Evolutionary conservation across 2,113 vertebrate species (phyloP).

Genomic region (Elanus axillaris): DNA sequence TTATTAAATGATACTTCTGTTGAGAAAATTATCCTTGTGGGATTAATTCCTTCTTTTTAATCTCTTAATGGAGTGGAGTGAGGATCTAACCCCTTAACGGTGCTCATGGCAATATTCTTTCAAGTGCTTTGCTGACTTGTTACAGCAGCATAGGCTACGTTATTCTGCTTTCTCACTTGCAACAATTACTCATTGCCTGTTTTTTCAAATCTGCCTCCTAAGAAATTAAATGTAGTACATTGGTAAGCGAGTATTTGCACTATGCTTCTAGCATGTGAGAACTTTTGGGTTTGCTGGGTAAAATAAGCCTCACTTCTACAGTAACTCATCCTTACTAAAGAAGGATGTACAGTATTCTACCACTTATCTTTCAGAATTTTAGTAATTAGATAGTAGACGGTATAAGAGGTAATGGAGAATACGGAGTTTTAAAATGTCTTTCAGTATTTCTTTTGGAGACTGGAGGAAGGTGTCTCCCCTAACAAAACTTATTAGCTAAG

Average conservation of each 20-base stretch:
- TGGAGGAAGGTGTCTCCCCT: not conserved
- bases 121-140: not conserved
- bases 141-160: not conserved
- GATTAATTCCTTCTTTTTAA: not conserved
- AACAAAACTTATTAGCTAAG: not conserved
- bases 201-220: not conserved
- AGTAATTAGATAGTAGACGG: not conserved
- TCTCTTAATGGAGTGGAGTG: not conserved
- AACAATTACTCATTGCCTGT: not conserved
- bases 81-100: not conserved
- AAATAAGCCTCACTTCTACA: not conserved
- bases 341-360: not conserved
- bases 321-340: not conserved
- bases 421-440: not conserved
- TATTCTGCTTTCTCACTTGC: not conserved
- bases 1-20: not conserved
- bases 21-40: not conserved
- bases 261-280: not conserved
- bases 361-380: not conserved
- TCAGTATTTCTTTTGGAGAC: not conserved
- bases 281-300: not conserved
- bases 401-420: not conserved
- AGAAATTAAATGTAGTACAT: not conserved
- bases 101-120: not conserved
- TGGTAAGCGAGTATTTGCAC: not conserved